phyloP scores from a whole-genome alignment of 2,113 vertebrate species.

The Triplophysa siluroides region DNA sequence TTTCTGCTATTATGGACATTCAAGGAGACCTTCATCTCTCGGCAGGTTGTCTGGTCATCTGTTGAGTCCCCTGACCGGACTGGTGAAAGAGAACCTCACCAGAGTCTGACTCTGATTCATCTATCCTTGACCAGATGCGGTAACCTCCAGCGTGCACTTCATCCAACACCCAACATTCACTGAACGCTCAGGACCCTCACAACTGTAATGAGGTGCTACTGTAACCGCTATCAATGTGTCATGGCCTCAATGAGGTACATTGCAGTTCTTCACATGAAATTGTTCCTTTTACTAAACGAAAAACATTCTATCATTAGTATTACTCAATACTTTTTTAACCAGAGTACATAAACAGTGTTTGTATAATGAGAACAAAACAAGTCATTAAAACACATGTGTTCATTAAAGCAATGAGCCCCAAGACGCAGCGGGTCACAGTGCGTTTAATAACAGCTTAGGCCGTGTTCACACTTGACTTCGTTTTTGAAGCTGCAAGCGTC shows the following conservation, averaged over 20 bases:
- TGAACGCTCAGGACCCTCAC: neutral
- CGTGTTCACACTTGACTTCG: too few species aligned
- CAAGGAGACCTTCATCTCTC: slow-evolving; percentile 37
- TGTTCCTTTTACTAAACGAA: slow-evolving; percentile 48
- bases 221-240: slow-evolving; percentile 36
- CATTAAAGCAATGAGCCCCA: too few species aligned
- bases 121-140: slow-evolving; percentile 28
- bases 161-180: slow-evolving; percentile 29
- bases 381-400: too few species aligned
- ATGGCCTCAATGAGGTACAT: neutral
- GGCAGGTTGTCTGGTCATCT: neutral
- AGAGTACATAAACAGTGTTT: too few species aligned
- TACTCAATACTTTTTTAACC: too few species aligned
- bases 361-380: too few species aligned
- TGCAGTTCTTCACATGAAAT: slow-evolving; percentile 22
- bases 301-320: too few species aligned
- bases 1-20: neutral
- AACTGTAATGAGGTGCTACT: slow-evolving; percentile 40
- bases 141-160: slow-evolving; percentile 37
- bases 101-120: slow-evolving; percentile 46
- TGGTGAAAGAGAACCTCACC: slow-evolving; percentile 22
- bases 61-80: slow-evolving; percentile 21
- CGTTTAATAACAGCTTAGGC: too few species aligned
- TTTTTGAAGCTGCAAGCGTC: too few species aligned
- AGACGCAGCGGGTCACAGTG: too few species aligned